Evolutionary conservation across 2,888 invertebrate species (phyloP).

Genomic region (Drosophila koepferae): DNA sequence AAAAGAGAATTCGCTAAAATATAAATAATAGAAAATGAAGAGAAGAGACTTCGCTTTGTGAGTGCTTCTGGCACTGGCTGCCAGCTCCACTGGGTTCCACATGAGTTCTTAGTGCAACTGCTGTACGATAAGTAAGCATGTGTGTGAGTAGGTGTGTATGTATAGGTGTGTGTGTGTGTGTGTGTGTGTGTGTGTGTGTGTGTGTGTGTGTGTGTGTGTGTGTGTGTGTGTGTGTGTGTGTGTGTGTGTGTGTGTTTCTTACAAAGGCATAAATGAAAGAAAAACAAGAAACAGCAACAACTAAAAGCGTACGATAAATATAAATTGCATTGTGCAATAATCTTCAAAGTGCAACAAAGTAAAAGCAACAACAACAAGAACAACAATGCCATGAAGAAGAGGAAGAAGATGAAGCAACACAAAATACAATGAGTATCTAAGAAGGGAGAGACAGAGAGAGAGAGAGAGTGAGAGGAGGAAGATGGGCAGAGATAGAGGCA

Average conservation of each 20-base stretch:
- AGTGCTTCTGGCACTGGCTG: neutral
- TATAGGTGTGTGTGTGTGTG: constrained; percentile 9
- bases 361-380: constrained; percentile 58
- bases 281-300: constrained; percentile 72
- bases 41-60: neutral
- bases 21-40: neutral
- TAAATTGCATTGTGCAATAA: constrained; percentile 81
- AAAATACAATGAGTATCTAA: constrained; percentile 48
- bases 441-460: neutral
- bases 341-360: constrained; percentile 80
- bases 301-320: constrained; percentile 76
- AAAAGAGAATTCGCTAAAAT: no score
- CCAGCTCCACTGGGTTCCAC: constrained; percentile 30
- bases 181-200: constrained; percentile 20
- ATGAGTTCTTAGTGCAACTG: constrained; percentile 9
- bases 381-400: constrained; percentile 12
- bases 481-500: neutral
- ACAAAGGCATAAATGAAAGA: constrained; percentile 71
- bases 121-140: neutral
- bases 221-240: constrained; percentile 5
- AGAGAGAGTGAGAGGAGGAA: neutral
- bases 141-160: constrained; percentile 16
- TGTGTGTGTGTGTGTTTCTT: constrained; percentile 33
- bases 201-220: constrained; percentile 25
- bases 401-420: constrained; percentile 19